Evolutionary conservation across 1,140 invertebrate species (phyloP).

Genomic region (Nasonia giraulti): DNA sequence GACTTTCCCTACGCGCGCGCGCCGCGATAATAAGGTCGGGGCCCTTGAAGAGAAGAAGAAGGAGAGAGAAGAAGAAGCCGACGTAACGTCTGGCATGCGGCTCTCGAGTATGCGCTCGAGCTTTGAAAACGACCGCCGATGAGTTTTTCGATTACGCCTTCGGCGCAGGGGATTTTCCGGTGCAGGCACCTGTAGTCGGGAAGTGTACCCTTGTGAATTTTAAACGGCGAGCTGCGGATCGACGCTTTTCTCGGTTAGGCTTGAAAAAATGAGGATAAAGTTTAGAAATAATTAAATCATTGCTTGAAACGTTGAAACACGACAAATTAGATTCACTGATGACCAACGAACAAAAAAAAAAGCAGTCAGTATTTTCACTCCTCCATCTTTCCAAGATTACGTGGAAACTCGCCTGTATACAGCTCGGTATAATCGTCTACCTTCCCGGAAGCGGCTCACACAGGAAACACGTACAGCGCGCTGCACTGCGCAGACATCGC

Average conservation of each 20-base stretch:
- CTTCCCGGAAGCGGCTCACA: slow-evolving; percentile 56
- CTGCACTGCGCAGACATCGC: background rate
- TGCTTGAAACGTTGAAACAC: too few species aligned
- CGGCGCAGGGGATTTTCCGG: background rate
- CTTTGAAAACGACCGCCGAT: background rate
- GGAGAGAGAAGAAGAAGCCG: background rate
- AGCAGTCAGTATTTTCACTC: background rate
- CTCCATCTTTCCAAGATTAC: slow-evolving; percentile 49
- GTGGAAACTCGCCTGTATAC: slow-evolving; percentile 53
- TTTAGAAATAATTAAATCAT: too few species aligned
- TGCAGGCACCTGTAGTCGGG: background rate
- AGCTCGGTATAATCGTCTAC: slow-evolving; percentile 46
- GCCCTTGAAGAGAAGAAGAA: background rate
- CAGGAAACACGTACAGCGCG: slow-evolving; percentile 33
- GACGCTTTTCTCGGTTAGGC: too few species aligned
- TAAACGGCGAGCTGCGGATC: too few species aligned
- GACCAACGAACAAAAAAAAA: too few species aligned
- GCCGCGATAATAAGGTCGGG: background rate
- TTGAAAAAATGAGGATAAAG: too few species aligned
- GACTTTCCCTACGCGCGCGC: background rate
- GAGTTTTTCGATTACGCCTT: background rate
- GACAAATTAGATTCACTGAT: too few species aligned
- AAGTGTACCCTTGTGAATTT: too few species aligned
- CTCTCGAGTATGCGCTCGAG: background rate
- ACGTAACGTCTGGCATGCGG: background rate